Base-by-base conservation (phyloP, 35 echinoderm and acorn worm genomes). In the Ptychodera flava region DNA sequence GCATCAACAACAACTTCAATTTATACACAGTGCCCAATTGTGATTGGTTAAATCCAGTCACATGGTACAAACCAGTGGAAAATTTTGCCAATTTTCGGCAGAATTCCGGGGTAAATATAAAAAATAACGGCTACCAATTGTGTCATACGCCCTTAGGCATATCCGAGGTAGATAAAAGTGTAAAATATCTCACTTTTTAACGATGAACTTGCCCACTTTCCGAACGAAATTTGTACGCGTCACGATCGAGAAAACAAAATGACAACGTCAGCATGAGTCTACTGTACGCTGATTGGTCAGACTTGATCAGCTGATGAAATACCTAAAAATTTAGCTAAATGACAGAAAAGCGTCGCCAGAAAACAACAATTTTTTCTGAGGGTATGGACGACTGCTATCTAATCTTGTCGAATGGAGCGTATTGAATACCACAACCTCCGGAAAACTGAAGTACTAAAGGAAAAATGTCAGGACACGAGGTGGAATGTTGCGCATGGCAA, bases 1-100 rank as follows among this genome's bases (percentile, higher is more conserved):
- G 93, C 96, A 97, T 38, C 87, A 90, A 94, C 38, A 87, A 86
- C 88, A 88, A 85, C 80, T 87, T 83, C 85, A 88, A 90, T 92
- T 90, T 89, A 76, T 78, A 64, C 33, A 85, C 78, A 85, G 90
- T 88, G 76, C 77, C 33, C 16, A 76, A 76, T 75, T 77, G 36
- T 91, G 83, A 99, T 99, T 99, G 96, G 96, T 90, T 86, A 91
- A 99, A 37, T 83, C 28, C 32, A 38, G 91, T 99, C 96, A 99
- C 90, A 88, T 99, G 96, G 87, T 36, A 83, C 34, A 30, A 33
- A 33, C 80, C 80, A 33, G 31, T 82, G 80, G 31, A 16, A 33
- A 82, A 33, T 32, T 64, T 64, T 64, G 45, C 45, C 22, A 6
- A 22, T 64, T 64, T 64, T 64, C 45, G 45, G 45, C 45, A 64